Percentiles rank a stretch among this genome's conserved stretches.
These are phyloP conservation scores for Arrhopalites spinosus DNA, from an alignment of 2,888 invertebrate species.

Conservation along the genomic window DNA sequence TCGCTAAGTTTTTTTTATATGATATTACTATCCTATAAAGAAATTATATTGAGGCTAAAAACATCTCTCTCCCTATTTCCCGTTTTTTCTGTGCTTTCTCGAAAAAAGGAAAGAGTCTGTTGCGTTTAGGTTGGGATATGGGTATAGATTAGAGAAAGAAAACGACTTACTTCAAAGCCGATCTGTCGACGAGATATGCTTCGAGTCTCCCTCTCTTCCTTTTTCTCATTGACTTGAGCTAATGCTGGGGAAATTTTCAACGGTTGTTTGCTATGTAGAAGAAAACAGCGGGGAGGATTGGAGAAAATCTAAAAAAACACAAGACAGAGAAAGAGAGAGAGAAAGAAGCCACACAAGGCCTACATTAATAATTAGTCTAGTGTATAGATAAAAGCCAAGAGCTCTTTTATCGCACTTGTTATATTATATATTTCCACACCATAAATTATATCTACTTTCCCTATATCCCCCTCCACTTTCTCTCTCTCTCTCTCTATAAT, in stretches of 20 bases:
- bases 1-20: too few species aligned
- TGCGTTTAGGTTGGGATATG: not conserved
- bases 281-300: not conserved
- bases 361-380: conserved; percentile 11
- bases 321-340: not conserved
- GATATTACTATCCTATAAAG: too few species aligned
- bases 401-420: conserved; percentile 9
- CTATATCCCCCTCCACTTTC: too few species aligned
- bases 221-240: too few species aligned
- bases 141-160: too few species aligned
- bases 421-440: not conserved
- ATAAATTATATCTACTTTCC: not conserved
- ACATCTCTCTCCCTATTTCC: too few species aligned
- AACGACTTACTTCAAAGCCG: conserved; percentile 36
- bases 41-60: too few species aligned
- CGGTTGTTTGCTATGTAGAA: not conserved
- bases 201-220: conserved; percentile 79
- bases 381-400: conserved; percentile 2
- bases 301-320: conserved; percentile 5
- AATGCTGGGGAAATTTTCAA: too few species aligned
- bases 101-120: too few species aligned
- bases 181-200: conserved; percentile 66
- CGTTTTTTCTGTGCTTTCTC: too few species aligned
- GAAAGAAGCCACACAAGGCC: conserved; percentile 2
- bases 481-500: too few species aligned